Evolutionary conservation across 2,888 invertebrate genomes (phyloP).

Genomic region (Litoditis marina): DNA sequence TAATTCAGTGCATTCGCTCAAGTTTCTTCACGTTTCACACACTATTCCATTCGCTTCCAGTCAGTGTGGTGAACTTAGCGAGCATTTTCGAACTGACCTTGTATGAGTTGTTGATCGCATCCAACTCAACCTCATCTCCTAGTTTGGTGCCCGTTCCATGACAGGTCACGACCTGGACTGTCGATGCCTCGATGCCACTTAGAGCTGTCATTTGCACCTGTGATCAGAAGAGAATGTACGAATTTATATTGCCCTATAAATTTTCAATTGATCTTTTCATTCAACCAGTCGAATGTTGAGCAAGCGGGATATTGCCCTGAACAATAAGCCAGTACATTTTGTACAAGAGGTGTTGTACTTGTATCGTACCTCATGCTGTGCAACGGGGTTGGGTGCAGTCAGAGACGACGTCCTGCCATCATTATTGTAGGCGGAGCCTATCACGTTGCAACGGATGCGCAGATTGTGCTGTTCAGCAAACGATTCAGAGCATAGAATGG

Average conservation of each 20-base stretch:
- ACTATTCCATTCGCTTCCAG: too few species aligned
- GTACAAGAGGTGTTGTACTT: too few species aligned
- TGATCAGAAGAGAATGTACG: neutral
- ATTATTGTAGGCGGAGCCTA: slow-evolving; percentile 50
- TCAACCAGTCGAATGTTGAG: too few species aligned
- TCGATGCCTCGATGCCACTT: slow-evolving; percentile 12
- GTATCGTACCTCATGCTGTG: slow-evolving; percentile 34
- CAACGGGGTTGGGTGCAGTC: slow-evolving; percentile 43
- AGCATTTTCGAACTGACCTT: slow-evolving; percentile 19
- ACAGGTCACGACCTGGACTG: slow-evolving; percentile 52
- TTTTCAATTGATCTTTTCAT: too few species aligned
- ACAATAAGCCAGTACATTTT: too few species aligned
- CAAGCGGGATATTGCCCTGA: too few species aligned
- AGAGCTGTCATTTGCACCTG: slow-evolving; percentile 27
- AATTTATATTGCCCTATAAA: too few species aligned
- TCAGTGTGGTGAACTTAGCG: neutral
- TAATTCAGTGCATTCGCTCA: too few species aligned
- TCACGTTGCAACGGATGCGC: slow-evolving; percentile 23
- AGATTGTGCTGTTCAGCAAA: slow-evolving; percentile 28
- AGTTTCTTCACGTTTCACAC: too few species aligned
- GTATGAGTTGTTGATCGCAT: slow-evolving; percentile 33
- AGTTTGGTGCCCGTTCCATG: slow-evolving; percentile 58
- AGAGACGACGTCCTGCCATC: slow-evolving; percentile 55
- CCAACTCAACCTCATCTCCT: slow-evolving; percentile 51
- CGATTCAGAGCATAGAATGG: slow-evolving; percentile 39